These are phyloP conservation scores for Scelioninae gen. 1 DNA, from an alignment of 2,888 invertebrate genomes.

Conservation along the genomic window DNA sequence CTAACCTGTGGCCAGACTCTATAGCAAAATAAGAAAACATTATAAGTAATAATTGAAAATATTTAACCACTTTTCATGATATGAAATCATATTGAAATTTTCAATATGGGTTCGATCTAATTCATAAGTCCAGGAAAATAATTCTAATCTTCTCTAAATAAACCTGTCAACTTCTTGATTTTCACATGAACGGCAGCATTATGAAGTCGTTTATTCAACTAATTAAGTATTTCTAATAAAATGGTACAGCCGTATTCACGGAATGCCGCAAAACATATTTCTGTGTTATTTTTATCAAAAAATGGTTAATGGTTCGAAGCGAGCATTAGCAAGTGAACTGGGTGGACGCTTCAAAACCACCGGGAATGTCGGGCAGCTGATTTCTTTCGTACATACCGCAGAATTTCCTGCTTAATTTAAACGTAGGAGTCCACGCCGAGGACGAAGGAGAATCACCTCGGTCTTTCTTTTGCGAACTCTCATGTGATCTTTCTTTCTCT, in stretches of 20 bases:
- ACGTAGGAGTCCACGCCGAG: slow-evolving; percentile 77
- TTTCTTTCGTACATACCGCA: slow-evolving; percentile 82
- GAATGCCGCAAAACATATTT: slow-evolving; percentile 37
- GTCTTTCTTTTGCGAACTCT: slow-evolving; percentile 39
- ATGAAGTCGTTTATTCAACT: slow-evolving; percentile 35
- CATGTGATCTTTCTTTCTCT: slow-evolving; percentile 46
- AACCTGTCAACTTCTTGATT: not conserved
- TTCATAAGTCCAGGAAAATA: too few relatives aligned
- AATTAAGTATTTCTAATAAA: slow-evolving; percentile 60
- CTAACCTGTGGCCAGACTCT: slow-evolving; percentile 91
- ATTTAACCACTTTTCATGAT: too few relatives aligned
- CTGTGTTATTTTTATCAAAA: slow-evolving; percentile 74
- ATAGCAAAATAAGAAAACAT: slow-evolving; percentile 79
- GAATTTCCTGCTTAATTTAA: slow-evolving; percentile 84
- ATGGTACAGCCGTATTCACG: slow-evolving; percentile 22
- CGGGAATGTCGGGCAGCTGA: slow-evolving; percentile 75
- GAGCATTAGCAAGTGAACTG: too few relatives aligned
- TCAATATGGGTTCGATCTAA: too few relatives aligned
- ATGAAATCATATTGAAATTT: too few relatives aligned
- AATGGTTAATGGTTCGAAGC: slow-evolving; percentile 81
- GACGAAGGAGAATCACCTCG: slow-evolving; percentile 74
- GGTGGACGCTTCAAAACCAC: too few relatives aligned
- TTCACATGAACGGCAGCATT: slow-evolving; percentile 2
- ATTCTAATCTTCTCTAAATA: not conserved
- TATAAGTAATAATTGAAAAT: too few relatives aligned